Percentiles rank a stretch among this genome's conserved stretches.
Conservation (phyloP, 2,888 invertebrate species). For the Danaus chrysippus region DNA sequence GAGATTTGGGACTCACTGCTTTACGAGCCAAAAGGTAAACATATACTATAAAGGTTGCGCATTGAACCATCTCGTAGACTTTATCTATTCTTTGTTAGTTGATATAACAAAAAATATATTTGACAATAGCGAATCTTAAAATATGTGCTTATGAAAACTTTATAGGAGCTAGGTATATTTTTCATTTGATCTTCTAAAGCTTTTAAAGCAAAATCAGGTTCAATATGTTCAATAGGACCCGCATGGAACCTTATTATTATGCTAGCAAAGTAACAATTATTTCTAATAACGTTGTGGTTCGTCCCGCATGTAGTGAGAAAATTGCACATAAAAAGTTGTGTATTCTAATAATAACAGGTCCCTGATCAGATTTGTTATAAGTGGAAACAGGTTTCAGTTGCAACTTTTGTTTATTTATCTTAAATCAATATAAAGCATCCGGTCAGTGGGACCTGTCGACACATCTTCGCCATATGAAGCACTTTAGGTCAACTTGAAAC, state of each 20-base stretch:
- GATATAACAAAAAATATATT: constrained; percentile 61
- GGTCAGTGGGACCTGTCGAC: constrained; percentile 51
- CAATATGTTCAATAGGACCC: constrained; percentile 51
- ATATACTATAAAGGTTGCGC: constrained; percentile 64
- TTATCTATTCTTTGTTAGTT: constrained; percentile 68
- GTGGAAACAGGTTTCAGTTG: constrained; percentile 53
- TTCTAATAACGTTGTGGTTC: constrained; percentile 71
- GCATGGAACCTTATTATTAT: constrained; percentile 60
- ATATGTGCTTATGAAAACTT: constrained; percentile 57
- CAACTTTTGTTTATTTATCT: constrained; percentile 42
- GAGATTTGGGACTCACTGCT: constrained; percentile 57
- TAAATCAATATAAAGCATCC: constrained; percentile 48
- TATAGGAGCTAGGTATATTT: constrained; percentile 43
- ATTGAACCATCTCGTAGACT: constrained; percentile 70
- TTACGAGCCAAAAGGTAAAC: constrained; percentile 69
- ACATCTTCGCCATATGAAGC: constrained; percentile 56
- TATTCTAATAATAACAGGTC: constrained; percentile 61
- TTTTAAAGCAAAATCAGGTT: constrained; percentile 41
- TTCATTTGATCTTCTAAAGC: constrained; percentile 47
- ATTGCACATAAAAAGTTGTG: constrained; percentile 65
- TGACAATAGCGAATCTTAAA: constrained; percentile 65
- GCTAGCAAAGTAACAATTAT: constrained; percentile 64
- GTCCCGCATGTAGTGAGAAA: constrained; percentile 67
- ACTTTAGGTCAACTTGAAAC: constrained; percentile 43
- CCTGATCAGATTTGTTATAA: constrained; percentile 46